A percentile compares a stretch with the other conserved stretches of the same genome.
Evolutionary conservation across 2,113 vertebrate species (phyloP).

Genomic region (zebrafish (Danio rerio)): DNA sequence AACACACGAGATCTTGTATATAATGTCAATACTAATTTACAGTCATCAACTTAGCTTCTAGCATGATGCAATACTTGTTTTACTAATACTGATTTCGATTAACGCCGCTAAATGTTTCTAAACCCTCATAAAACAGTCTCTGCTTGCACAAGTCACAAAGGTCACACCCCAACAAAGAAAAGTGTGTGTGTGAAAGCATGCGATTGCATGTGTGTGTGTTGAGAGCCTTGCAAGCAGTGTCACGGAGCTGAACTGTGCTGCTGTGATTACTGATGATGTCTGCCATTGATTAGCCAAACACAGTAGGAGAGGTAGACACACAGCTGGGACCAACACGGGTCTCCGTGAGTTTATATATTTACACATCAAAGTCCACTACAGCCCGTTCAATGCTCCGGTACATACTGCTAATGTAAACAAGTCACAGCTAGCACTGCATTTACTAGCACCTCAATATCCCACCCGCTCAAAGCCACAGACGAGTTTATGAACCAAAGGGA

Average conservation of each 20-base stretch:
- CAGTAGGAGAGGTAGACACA: conserved; percentile 64
- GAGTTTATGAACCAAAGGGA: conserved; percentile 7
- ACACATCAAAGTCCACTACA: conserved; percentile 38
- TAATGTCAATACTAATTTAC: background rate
- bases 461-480: background rate
- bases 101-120: conserved; percentile 21
- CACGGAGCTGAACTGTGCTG: conserved; percentile 63
- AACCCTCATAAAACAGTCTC: background rate
- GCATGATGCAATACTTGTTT: no score
- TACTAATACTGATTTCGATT: background rate
- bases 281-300: conserved; percentile 84
- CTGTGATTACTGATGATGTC: conserved; percentile 77
- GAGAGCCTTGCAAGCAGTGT: conserved; percentile 24
- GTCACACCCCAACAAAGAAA: conserved; percentile 4
- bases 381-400: conserved; percentile 16
- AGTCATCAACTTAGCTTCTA: background rate
- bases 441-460: background rate
- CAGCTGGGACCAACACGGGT: conserved; percentile 44
- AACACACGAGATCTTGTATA: no score
- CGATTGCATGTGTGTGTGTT: background rate
- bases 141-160: conserved; percentile 9
- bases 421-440: background rate
- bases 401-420: conserved; percentile 31
- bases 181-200: background rate
- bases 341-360: conserved; percentile 48